Conservation (phyloP, 2,113 vertebrate species). For the Coracopsis vasa region DNA sequence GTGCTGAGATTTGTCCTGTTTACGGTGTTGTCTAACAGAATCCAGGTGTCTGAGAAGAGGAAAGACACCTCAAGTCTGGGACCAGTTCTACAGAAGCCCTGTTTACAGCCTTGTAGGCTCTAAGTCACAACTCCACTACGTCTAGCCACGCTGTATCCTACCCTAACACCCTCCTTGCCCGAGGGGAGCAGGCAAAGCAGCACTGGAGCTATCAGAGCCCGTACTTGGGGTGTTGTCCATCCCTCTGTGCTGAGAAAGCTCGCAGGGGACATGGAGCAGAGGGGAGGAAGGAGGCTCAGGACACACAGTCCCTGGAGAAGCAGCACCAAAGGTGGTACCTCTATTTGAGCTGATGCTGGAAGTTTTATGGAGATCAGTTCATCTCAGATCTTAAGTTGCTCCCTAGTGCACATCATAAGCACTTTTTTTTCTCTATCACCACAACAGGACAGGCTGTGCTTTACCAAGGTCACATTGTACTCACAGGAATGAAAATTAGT, state of each 20-base stretch:
- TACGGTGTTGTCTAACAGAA: not conserved
- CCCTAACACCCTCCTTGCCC: not conserved
- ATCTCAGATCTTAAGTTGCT: not conserved
- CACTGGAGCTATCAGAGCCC: not conserved
- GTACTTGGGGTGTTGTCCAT: rapidly evolving
- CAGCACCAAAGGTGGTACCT: not conserved
- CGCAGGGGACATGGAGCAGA: not conserved
- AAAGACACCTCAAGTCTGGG: not conserved
- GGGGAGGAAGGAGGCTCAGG: not conserved
- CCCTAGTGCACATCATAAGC: not conserved
- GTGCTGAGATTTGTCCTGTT: not conserved
- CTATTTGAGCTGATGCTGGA: not conserved
- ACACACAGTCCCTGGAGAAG: not conserved
- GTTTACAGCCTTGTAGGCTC: not conserved
- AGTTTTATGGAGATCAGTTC: not conserved
- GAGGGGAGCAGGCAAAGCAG: not conserved
- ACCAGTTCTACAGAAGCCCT: not conserved
- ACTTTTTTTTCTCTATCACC: not conserved
- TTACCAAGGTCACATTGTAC: not conserved
- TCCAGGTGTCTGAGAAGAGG: not conserved
- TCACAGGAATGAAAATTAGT: not conserved
- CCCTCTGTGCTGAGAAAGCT: not conserved
- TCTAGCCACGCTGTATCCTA: not conserved
- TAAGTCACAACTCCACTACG: not conserved
- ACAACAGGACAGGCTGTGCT: not conserved